Evolutionary conservation across 2,888 invertebrate species (phyloP).

Genomic region (Stratiomys singularior): DNA sequence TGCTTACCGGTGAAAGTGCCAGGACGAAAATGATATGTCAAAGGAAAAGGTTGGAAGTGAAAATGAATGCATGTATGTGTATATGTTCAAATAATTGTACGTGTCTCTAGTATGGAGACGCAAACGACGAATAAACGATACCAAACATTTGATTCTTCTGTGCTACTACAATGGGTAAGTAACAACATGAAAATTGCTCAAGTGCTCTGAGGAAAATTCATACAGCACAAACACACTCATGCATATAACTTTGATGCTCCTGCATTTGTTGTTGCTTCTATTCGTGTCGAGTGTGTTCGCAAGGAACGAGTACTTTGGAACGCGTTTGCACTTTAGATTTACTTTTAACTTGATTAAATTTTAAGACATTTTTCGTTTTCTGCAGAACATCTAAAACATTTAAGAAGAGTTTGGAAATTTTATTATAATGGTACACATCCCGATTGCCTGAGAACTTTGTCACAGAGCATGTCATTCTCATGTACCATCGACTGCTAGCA

Average conservation of each 20-base stretch:
- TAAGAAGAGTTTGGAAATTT: conserved; percentile 9
- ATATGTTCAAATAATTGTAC: too few relatives aligned
- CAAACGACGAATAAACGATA: conserved; percentile 11
- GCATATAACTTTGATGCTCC: background rate
- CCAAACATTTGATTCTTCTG: conserved; percentile 16
- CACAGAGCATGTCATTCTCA: too few relatives aligned
- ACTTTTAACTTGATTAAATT: conserved; percentile 31
- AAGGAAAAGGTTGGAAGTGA: conserved; percentile 30
- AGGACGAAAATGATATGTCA: conserved; percentile 38
- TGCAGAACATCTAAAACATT: conserved; percentile 17
- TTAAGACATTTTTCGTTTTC: conserved; percentile 2
- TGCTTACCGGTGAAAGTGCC: conserved; percentile 40
- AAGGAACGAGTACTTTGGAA: conserved; percentile 19
- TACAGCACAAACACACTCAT: background rate
- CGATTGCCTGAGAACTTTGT: background rate
- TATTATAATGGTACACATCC: background rate
- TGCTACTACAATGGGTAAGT: conserved; percentile 5
- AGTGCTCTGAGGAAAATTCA: conserved; percentile 25
- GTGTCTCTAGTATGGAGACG: too few relatives aligned
- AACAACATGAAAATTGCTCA: conserved; percentile 41
- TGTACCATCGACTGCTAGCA: too few relatives aligned
- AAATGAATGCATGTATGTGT: conserved; percentile 23
- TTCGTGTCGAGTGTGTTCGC: too few relatives aligned
- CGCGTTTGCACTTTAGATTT: conserved; percentile 22
- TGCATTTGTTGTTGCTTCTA: conserved; percentile 2